Evolutionary conservation across 2,797 vertebrate genomes (phyloP).

Genomic region (Ambastaia sidthimunki): DNA sequence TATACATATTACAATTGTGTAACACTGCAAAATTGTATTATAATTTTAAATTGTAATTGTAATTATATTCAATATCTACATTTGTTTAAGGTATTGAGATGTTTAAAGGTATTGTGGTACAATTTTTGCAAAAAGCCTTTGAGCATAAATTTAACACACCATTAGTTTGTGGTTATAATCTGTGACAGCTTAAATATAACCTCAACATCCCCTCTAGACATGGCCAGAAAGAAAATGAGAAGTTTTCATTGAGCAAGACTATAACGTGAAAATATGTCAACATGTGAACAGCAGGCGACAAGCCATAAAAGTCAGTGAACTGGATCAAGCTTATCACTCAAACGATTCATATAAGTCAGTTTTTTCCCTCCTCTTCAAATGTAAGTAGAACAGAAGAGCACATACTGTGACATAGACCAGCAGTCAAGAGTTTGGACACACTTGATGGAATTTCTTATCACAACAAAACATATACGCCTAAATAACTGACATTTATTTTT

Average conservation of each 20-base stretch:
- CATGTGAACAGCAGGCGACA: conserved; percentile 54
- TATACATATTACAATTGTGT: not conserved
- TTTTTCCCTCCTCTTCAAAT: conserved; percentile 25
- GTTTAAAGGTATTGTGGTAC: not conserved
- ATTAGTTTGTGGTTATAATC: conserved; percentile 43
- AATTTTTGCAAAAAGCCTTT: conserved; percentile 30
- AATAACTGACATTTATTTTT: not conserved
- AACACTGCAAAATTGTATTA: no score
- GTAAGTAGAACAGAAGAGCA: conserved; percentile 43
- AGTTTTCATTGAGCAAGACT: conserved; percentile 53
- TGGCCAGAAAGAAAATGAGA: conserved; percentile 35
- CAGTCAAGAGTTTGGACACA: not conserved
- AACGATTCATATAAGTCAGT: conserved; percentile 48
- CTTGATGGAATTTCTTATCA: not conserved
- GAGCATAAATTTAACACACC: conserved; percentile 43
- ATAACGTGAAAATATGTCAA: conserved; percentile 51
- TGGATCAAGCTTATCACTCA: conserved; percentile 49
- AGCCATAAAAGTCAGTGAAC: conserved; percentile 56
- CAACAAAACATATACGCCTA: not conserved
- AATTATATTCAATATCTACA: not conserved
- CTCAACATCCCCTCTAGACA: conserved; percentile 36
- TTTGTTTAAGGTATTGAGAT: conserved; percentile 1
- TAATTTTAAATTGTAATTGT: no score
- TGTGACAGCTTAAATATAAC: conserved; percentile 43
- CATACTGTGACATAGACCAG: conserved; percentile 28